Evolutionary conservation across 2,888 invertebrate species (phyloP).

Genomic region (Andricus quercusramuli): DNA sequence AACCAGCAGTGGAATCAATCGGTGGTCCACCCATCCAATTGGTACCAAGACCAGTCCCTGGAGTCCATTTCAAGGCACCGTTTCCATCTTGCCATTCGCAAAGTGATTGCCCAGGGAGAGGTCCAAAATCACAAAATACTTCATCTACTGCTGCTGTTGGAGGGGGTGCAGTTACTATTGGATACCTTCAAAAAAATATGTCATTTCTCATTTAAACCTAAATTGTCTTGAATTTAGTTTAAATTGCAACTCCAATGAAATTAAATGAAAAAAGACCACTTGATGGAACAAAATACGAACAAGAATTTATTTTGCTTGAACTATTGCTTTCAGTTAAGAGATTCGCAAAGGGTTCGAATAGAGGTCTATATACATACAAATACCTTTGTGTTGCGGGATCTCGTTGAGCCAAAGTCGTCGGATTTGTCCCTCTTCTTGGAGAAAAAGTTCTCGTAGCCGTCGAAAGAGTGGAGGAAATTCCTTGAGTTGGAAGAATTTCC

Average conservation of each 20-base stretch:
- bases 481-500: slow-evolving; percentile 57
- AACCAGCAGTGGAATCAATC: slow-evolving; percentile 75
- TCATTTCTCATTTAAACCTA: too few relatives aligned
- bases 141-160: slow-evolving; percentile 68
- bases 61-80: slow-evolving; percentile 77
- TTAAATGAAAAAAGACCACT: too few relatives aligned
- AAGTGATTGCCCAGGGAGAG: slow-evolving; percentile 72
- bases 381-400: slow-evolving; percentile 66
- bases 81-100: slow-evolving; percentile 79
- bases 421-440: slow-evolving; percentile 56
- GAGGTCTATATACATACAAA: too few relatives aligned
- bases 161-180: slow-evolving; percentile 61
- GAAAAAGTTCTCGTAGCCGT: slow-evolving; percentile 55
- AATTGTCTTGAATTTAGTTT: too few relatives aligned
- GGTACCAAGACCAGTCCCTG: slow-evolving; percentile 78
- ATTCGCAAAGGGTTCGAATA: too few relatives aligned
- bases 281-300: too few relatives aligned
- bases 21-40: slow-evolving; percentile 80
- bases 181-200: slow-evolving; percentile 57
- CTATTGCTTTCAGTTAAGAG: too few relatives aligned
- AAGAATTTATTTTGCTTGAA: too few relatives aligned
- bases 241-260: too few relatives aligned
- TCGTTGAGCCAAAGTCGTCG: slow-evolving; percentile 62
- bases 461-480: slow-evolving; percentile 50
- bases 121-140: slow-evolving; percentile 78